Conservation (phyloP, 2,797 vertebrate species). For the Poeciliopsis gracilis region DNA sequence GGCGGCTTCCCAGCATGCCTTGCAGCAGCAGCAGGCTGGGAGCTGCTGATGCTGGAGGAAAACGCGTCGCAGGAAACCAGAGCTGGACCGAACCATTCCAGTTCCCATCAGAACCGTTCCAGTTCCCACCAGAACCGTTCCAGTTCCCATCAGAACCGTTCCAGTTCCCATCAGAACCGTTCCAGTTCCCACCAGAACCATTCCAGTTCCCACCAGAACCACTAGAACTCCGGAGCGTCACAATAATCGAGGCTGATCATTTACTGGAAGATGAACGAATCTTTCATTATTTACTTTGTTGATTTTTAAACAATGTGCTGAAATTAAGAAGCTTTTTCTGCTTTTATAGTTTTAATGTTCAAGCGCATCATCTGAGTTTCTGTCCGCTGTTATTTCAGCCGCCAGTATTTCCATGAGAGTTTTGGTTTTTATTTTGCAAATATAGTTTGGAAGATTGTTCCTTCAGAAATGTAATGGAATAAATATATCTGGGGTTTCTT, state of each 20-base stretch:
- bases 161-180: constrained; percentile 36
- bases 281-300: not conserved
- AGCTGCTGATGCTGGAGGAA: constrained; percentile 76
- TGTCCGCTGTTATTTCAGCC: not conserved
- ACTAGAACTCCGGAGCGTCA: not conserved
- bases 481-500: not conserved
- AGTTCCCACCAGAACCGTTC: not conserved
- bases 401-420: not conserved
- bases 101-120: constrained; percentile 40
- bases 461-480: not conserved
- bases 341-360: not conserved
- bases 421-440: fast-evolving
- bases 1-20: constrained; percentile 57
- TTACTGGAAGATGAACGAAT: not conserved
- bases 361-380: not conserved
- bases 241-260: not conserved
- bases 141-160: no score
- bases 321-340: not conserved
- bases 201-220: not conserved
- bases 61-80: constrained; percentile 60
- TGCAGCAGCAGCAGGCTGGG: constrained; percentile 42
- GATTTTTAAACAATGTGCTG: not conserved
- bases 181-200: not conserved
- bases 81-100: constrained; percentile 48
- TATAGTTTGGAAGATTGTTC: not conserved